Evolutionary conservation across 2,797 vertebrate species (phyloP).

Genomic region (Enteromius anoplus): DNA sequence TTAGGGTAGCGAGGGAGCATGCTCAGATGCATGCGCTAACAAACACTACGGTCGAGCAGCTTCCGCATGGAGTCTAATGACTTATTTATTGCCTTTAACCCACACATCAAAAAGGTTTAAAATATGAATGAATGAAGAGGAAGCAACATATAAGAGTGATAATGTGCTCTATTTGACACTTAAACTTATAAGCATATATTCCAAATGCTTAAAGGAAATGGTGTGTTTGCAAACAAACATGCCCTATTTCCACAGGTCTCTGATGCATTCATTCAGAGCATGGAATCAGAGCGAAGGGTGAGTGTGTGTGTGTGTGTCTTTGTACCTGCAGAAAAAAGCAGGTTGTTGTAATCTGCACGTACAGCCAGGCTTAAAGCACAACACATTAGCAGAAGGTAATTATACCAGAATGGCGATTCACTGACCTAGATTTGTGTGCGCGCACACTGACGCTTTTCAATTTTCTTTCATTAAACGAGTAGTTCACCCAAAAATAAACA

Average conservation of each 20-base stretch:
- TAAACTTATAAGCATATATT: background rate
- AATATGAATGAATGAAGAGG: conserved; percentile 45
- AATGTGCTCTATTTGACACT: background rate
- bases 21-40: background rate
- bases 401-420: conserved; percentile 69
- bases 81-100: conserved; percentile 57
- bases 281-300: conserved; percentile 26
- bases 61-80: conserved; percentile 14
- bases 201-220: conserved; percentile 8
- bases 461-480: conserved; percentile 70
- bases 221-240: conserved; percentile 37
- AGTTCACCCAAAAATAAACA: background rate
- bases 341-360: conserved; percentile 73
- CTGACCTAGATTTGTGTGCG: conserved; percentile 71
- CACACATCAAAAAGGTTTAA: conserved; percentile 35
- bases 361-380: conserved; percentile 69
- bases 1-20: conserved; percentile 35
- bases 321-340: conserved; percentile 48
- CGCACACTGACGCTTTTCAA: conserved; percentile 71
- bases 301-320: background rate
- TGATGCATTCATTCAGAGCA: conserved; percentile 35
- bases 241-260: conserved; percentile 52
- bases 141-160: background rate
- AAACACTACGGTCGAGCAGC: background rate
- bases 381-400: conserved; percentile 73